Evolutionary conservation across 2,888 invertebrate species (phyloP).

Genomic region (Napeogenes inachia): DNA sequence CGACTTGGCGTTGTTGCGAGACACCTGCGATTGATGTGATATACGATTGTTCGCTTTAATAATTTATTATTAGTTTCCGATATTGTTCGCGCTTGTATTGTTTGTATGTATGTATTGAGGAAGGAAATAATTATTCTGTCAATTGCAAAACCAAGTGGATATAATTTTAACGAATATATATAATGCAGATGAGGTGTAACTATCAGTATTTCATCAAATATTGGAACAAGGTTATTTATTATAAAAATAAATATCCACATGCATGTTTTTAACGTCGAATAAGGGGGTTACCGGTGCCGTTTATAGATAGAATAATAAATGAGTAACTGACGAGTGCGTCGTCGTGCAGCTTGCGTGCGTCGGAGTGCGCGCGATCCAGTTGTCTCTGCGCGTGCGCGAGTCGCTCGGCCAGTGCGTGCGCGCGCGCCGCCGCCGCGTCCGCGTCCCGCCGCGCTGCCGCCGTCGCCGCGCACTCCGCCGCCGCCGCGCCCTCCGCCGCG

Average conservation of each 20-base stretch:
- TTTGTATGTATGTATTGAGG: too few relatives aligned
- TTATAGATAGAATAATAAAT: too few relatives aligned
- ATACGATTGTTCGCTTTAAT: too few relatives aligned
- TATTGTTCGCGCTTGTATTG: too few relatives aligned
- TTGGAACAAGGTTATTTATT: too few relatives aligned
- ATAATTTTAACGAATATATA: not conserved
- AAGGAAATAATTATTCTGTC: not conserved
- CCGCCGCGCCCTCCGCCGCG: slow-evolving; percentile 48
- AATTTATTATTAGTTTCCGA: too few relatives aligned
- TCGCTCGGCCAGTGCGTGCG: slow-evolving; percentile 59
- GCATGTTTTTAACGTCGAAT: too few relatives aligned
- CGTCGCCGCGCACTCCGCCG: slow-evolving; percentile 52
- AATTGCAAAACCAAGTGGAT: not conserved
- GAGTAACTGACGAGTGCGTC: slow-evolving; percentile 54
- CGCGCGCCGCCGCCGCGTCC: slow-evolving; percentile 58
- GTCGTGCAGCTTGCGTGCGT: slow-evolving; percentile 65
- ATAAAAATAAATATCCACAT: too few relatives aligned
- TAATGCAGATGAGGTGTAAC: not conserved
- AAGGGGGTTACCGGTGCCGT: too few relatives aligned
- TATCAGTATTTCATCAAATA: too few relatives aligned
- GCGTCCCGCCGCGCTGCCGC: slow-evolving; percentile 63
- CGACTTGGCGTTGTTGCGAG: slow-evolving; percentile 91
- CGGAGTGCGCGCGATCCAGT: slow-evolving; percentile 65
- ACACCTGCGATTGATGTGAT: slow-evolving; percentile 71
- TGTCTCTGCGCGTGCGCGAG: slow-evolving; percentile 71